Conservation (phyloP, 2,888 invertebrate species). For the Tethea ocularis region DNA sequence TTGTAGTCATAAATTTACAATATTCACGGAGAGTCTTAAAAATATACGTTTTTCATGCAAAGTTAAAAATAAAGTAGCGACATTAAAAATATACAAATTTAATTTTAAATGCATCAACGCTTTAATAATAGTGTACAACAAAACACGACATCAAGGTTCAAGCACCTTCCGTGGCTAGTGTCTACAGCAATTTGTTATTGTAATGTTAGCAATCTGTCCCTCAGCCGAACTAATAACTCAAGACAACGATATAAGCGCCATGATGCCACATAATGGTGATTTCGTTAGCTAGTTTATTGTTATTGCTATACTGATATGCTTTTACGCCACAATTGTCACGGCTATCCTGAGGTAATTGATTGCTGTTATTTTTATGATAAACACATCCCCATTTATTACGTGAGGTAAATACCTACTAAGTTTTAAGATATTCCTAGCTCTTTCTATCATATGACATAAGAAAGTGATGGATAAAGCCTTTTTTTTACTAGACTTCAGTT, state of each 20-base stretch:
- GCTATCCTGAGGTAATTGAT: conserved; percentile 17
- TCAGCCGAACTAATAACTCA: conserved; percentile 49
- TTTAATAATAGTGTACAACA: too few species aligned
- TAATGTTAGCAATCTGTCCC: conserved; percentile 79
- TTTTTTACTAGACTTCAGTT: too few species aligned
- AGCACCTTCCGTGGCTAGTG: conserved; percentile 59
- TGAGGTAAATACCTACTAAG: too few species aligned
- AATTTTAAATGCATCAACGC: conserved; percentile 18
- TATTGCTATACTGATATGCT: conserved; percentile 30
- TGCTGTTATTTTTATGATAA: conserved; percentile 1
- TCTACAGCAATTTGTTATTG: conserved; percentile 74
- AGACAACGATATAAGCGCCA: conserved; percentile 44
- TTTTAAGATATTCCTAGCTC: too few species aligned
- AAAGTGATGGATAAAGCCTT: too few species aligned
- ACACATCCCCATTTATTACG: too few species aligned
- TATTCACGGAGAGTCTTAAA: too few species aligned
- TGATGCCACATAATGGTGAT: conserved; percentile 49
- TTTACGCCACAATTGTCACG: conserved; percentile 19
- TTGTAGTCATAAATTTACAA: too few species aligned
- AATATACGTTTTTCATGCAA: too few species aligned
- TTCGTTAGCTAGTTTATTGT: conserved; percentile 56
- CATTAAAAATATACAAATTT: background rate
- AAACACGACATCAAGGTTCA: conserved; percentile 50
- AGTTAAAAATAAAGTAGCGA: background rate
- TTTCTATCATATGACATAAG: too few species aligned